Evolutionary conservation across 2,888 invertebrate genomes (phyloP), one percentile per base, ranked within the genome.

Genomic region (Sinodicranocentrus sp.): DNA sequence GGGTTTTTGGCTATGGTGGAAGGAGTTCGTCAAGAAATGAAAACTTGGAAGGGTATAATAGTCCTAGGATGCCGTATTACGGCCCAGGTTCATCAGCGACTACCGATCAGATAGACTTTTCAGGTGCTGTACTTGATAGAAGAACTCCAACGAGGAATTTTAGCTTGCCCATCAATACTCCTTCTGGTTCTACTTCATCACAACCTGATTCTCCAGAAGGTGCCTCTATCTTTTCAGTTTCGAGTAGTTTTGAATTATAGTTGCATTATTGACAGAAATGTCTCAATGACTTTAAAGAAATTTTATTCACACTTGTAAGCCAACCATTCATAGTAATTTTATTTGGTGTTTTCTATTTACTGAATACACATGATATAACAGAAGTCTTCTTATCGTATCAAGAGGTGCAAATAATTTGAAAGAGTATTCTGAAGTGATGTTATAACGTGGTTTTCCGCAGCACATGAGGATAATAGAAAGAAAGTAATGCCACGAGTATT

Each of bases 151-250:
- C 75, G 19, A 43, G 80, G 25, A 68, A 84, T 76, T 75, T 79
- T 59, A 79, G 65, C 67, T 76, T 87, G 43, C 78, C 79, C 43
- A 86, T 87, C 70, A 86, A 84, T 75, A 78, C 76, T 78, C 76
- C 87, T 52, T 83, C 84, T 43, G 78, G 72, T 80, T 85, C 84
- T 77, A 70, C 86, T 72, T 76, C 85, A 26, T 79, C 79, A 63
- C 71, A 71, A 39, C 79, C 71, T 79, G 84, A 85, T 44, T 86
- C 88, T 59, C 87, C 87, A 72, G 87, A 88, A 80, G 88, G 88
- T 88, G 68, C 54, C 77, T 68, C 44, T 72, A 5, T 44, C 21
- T n/a, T 44, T 54, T 61, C 70, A 54, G 52, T 65, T 63, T 39
- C 44, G 19, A 68, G 65, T 65, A 65, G 65, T 43, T n/a, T 28